Evolutionary conservation across 2,113 vertebrate genomes (phyloP).

Genomic region (Catagonus wagneri): DNA sequence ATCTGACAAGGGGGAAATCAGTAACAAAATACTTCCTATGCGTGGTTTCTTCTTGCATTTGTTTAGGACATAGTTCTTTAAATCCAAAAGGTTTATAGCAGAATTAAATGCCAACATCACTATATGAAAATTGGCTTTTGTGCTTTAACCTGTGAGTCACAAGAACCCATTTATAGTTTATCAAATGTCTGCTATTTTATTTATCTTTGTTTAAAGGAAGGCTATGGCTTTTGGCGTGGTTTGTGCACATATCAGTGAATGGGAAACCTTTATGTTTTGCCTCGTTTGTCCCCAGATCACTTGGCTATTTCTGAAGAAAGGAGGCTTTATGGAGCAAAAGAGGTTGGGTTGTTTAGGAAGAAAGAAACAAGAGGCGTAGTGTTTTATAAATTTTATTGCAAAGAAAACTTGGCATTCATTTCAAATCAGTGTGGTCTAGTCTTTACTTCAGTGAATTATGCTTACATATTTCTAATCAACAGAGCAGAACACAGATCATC

Average conservation of each 20-base stretch:
- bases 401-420: constrained; percentile 16
- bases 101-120: background rate
- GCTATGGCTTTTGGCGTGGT: background rate
- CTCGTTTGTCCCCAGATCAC: background rate
- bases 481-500: background rate
- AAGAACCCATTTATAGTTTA: background rate
- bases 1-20: background rate
- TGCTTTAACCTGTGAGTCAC: background rate
- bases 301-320: constrained; percentile 37
- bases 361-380: background rate
- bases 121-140: background rate
- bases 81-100: background rate
- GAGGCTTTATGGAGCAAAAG: background rate
- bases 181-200: background rate
- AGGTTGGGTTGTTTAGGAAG: background rate
- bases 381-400: background rate
- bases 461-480: background rate
- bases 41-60: background rate
- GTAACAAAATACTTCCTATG: background rate
- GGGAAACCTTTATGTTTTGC: background rate
- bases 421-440: background rate
- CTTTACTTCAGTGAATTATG: background rate
- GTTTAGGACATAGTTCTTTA: background rate
- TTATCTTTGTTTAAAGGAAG: background rate
- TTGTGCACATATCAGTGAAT: background rate